phyloP scores from a whole-genome alignment of 2,888 invertebrate genomes.

The Cosmorhoe ocellata region DNA sequence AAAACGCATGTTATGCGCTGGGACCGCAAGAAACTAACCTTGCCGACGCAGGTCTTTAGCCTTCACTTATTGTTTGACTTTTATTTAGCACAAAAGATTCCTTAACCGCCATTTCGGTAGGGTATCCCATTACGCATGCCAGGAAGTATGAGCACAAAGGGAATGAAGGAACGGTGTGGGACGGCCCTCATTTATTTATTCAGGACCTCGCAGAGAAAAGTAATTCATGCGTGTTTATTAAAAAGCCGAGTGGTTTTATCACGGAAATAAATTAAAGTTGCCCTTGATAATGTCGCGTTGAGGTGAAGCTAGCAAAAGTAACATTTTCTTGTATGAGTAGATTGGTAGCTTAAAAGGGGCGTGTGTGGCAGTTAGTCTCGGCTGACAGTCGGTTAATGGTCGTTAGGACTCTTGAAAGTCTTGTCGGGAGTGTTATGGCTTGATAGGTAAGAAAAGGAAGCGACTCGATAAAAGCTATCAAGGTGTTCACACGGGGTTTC shows the following conservation, averaged over 20 bases:
- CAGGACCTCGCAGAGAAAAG: conserved; percentile 65
- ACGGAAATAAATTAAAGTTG: conserved; percentile 54
- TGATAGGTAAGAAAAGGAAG: conserved; percentile 15
- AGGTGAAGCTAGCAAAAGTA: conserved; percentile 23
- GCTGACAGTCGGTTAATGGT: conserved; percentile 22
- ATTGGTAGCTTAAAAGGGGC: conserved; percentile 10
- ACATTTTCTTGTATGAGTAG: conserved; percentile 19
- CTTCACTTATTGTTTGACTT: conserved; percentile 58
- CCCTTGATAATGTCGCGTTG: conserved; percentile 31
- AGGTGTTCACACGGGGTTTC: conserved; percentile 1
- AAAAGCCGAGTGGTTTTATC: conserved; percentile 64
- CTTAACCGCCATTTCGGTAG: conserved; percentile 60
- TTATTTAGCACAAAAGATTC: conserved; percentile 67
- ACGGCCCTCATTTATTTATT: conserved; percentile 74
- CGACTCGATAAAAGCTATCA: conserved; percentile 9
- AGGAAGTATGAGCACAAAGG: conserved; percentile 70
- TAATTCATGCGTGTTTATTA: conserved; percentile 77
- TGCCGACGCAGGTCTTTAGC: conserved; percentile 44
- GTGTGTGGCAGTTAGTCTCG: conserved; percentile 23
- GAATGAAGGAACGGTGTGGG: conserved; percentile 65
- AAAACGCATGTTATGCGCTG: conserved; percentile 32
- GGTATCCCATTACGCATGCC: conserved; percentile 74
- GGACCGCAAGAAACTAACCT: conserved; percentile 35
- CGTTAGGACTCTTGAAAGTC: conserved; percentile 22
- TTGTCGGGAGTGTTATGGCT: conserved; percentile 16